Conservation (phyloP, 2,797 vertebrate genomes). For the Orientallactaga sibirica region DNA sequence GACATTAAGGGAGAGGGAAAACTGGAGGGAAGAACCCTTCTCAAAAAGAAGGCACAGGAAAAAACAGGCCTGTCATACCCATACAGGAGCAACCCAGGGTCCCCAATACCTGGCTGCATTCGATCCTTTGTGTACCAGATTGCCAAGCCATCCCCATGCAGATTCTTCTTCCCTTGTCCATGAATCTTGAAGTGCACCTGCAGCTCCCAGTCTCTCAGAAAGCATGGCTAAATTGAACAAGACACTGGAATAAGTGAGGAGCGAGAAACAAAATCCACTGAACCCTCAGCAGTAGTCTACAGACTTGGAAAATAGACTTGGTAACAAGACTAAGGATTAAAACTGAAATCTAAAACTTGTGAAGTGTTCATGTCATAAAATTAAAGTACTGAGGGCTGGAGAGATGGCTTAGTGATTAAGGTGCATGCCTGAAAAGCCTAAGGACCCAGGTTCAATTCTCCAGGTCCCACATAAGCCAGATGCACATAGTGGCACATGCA, state of each 20-base stretch:
- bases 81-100: neutral
- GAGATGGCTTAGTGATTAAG: too few relatives aligned
- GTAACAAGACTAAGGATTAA: neutral
- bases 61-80: neutral
- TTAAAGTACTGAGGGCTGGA: too few relatives aligned
- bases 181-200: conserved; percentile 98
- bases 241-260: rapidly evolving
- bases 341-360: conserved; percentile 33
- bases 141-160: conserved; percentile 96
- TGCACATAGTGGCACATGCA: too few relatives aligned
- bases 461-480: too few relatives aligned
- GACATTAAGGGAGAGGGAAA: conserved; percentile 45
- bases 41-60: conserved; percentile 20
- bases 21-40: neutral
- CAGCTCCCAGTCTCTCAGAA: conserved; percentile 97
- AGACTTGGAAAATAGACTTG: conserved; percentile 27
- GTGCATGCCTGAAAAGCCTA: too few relatives aligned
- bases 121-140: conserved; percentile 98
- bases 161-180: conserved; percentile 97
- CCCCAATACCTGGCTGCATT: conserved; percentile 92
- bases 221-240: conserved; percentile 91
- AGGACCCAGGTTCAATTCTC: too few relatives aligned
- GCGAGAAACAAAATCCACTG: neutral
- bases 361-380: neutral
- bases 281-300: neutral